A percentile compares a stretch with the other conserved stretches of the same genome.
Evolutionary conservation across 2,113 vertebrate species (phyloP).

Genomic region (Laterallus jamaicensis): DNA sequence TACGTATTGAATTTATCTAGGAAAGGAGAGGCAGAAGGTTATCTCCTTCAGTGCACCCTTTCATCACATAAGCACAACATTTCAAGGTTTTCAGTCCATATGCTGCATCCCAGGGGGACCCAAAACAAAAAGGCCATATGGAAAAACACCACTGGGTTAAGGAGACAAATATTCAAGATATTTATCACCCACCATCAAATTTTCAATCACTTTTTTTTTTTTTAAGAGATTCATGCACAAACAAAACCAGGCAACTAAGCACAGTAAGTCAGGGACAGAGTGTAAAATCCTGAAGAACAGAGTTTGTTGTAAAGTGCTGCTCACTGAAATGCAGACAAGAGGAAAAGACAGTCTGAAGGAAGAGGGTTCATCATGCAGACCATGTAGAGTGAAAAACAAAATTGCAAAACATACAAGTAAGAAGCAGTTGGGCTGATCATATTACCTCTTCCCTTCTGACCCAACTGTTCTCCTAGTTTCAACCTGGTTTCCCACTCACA

Average conservation of each 20-base stretch:
- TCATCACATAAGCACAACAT: neutral
- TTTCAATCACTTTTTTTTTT: neutral
- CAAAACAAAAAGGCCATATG: neutral
- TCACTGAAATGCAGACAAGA: neutral
- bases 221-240: neutral
- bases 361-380: neutral
- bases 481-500: neutral
- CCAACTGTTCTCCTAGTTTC: neutral
- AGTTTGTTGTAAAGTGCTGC: neutral
- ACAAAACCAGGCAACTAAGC: neutral
- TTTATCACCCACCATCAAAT: neutral
- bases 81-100: neutral
- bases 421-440: neutral
- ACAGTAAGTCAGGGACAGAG: neutral
- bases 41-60: neutral
- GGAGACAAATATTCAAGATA: neutral
- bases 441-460: neutral
- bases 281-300: neutral
- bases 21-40: slow-evolving; percentile 10
- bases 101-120: neutral
- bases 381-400: neutral
- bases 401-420: neutral
- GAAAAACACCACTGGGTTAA: neutral
- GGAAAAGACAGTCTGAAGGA: neutral
- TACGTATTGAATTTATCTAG: slow-evolving; percentile 95